A percentile compares a stretch with the other conserved stretches of the same genome.
These are phyloP conservation scores for Aramus guarauna DNA, from an alignment of 2,113 vertebrate genomes.

Conservation along the genomic window DNA sequence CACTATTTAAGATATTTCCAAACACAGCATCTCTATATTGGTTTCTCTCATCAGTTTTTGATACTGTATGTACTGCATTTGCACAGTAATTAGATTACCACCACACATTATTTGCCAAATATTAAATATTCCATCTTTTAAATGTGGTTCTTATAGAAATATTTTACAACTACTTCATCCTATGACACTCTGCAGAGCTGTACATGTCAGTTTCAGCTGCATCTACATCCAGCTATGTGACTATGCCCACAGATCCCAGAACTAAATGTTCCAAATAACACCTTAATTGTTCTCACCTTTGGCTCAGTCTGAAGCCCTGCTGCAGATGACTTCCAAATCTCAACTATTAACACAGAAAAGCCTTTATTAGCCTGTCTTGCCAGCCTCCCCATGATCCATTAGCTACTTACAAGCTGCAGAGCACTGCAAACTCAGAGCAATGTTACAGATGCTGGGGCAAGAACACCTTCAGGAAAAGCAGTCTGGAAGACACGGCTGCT, in stretches of 20 bases:
- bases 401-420: background rate
- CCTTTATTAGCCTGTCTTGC: background rate
- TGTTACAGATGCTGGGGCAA: background rate
- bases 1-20: background rate
- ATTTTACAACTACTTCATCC: background rate
- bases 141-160: background rate
- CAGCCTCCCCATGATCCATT: background rate
- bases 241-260: background rate
- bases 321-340: background rate
- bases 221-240: background rate
- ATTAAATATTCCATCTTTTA: background rate
- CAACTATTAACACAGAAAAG: background rate
- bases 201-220: background rate
- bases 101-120: background rate
- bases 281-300: background rate
- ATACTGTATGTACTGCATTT: background rate
- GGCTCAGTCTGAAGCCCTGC: background rate
- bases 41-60: background rate
- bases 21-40: background rate
- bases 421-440: background rate
- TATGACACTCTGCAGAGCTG: background rate
- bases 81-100: background rate
- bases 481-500: background rate
- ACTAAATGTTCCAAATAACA: background rate
- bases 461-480: background rate